Evolutionary conservation across 1,140 invertebrate species (phyloP).

Genomic region (Gyrodactylus salaris): DNA sequence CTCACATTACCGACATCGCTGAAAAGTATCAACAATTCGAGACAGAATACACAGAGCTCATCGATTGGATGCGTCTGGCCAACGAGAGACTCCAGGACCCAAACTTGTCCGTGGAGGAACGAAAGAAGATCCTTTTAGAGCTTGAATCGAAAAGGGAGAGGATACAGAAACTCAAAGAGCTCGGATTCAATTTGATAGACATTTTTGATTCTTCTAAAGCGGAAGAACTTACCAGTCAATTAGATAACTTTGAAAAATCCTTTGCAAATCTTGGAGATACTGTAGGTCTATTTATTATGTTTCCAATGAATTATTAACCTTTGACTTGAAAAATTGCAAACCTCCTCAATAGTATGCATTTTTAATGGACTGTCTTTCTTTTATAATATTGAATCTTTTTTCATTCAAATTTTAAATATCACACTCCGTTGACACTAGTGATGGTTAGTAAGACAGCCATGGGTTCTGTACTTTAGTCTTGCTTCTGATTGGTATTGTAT

Average conservation of each 20-base stretch:
- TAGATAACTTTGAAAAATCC: not conserved
- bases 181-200: not conserved
- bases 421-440: too few species aligned
- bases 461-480: too few species aligned
- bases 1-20: not conserved
- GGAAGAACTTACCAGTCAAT: not conserved
- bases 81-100: not conserved
- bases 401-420: too few species aligned
- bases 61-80: not conserved
- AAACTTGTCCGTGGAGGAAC: not conserved
- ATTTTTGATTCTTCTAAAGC: not conserved
- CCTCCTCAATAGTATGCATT: too few species aligned
- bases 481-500: too few species aligned
- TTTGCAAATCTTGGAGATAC: not conserved
- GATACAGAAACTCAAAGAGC: not conserved
- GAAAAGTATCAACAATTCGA: not conserved
- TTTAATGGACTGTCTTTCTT: too few species aligned
- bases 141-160: not conserved
- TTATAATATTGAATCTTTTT: too few species aligned
- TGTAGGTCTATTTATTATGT: not conserved
- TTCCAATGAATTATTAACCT: too few species aligned
- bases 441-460: too few species aligned
- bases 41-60: not conserved
- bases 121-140: not conserved
- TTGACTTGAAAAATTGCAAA: too few species aligned